These are phyloP conservation scores for Tanytarsus gracilentus DNA, from an alignment of 2,888 invertebrate genomes.

Conservation along the genomic window DNA sequence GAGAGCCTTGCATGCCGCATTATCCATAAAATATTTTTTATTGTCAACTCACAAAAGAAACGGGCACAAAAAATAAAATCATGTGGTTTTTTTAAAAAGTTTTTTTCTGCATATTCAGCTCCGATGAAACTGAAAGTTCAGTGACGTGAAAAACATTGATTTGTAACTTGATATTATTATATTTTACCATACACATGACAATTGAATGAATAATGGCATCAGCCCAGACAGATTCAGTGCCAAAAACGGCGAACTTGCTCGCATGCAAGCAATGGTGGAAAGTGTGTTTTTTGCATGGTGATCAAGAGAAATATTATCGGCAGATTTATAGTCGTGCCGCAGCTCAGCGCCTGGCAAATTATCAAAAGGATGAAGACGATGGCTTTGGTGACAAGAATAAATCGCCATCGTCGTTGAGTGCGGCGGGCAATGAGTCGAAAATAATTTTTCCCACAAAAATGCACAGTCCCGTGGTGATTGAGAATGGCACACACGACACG, in stretches of 20 bases:
- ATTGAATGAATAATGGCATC: conserved; percentile 32
- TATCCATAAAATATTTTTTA: background rate
- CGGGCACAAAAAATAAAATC: background rate
- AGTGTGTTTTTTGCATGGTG: conserved; percentile 80
- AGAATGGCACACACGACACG: conserved; percentile 14
- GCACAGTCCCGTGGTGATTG: conserved; percentile 28
- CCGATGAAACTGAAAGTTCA: conserved; percentile 29
- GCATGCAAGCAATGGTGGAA: conserved; percentile 87
- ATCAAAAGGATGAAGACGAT: conserved; percentile 12
- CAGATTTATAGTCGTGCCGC: conserved; percentile 60
- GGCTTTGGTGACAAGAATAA: conserved; percentile 13
- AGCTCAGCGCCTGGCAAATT: conserved; percentile 47
- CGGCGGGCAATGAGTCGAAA: conserved; percentile 5
- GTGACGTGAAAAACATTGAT: background rate
- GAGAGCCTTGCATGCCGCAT: no score
- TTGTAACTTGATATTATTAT: background rate
- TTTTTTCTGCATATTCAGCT: background rate
- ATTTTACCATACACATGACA: background rate
- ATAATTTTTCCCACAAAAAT: conserved; percentile 28
- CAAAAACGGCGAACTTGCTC: conserved; percentile 58
- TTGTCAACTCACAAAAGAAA: background rate
- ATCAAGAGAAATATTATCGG: conserved; percentile 75
- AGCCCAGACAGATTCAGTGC: conserved; percentile 41
- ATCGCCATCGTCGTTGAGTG: background rate
- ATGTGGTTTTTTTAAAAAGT: background rate